These are phyloP conservation scores for Cephalotes varians DNA, from an alignment of 2,888 invertebrate species.

Conservation along the genomic window DNA sequence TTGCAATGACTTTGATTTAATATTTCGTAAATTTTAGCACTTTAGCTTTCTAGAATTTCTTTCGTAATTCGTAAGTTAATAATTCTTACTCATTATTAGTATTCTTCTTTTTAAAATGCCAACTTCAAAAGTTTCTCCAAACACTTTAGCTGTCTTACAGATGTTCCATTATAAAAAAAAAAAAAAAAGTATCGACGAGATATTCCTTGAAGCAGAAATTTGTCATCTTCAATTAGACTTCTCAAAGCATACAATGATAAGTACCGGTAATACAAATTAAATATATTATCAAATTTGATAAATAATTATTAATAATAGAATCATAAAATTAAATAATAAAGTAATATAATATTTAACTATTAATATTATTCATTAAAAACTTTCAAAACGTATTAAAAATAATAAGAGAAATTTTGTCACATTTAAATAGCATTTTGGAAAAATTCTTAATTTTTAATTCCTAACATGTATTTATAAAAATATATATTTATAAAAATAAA, in stretches of 20 bases:
- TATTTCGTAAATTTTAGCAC: not conserved
- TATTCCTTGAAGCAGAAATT: constrained; percentile 8
- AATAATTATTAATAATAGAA: not conserved
- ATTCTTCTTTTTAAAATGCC: not conserved
- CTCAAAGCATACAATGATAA: not conserved
- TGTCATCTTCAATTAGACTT: not conserved
- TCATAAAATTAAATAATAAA: not conserved
- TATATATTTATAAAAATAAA: not conserved
- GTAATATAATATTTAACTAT: not conserved
- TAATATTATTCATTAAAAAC: not conserved
- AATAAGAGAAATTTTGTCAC: too few relatives aligned
- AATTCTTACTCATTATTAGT: not conserved
- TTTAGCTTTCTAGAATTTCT: not conserved
- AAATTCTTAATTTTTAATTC: not conserved
- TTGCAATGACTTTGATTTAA: not conserved
- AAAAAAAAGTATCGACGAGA: not conserved
- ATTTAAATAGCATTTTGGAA: too few relatives aligned
- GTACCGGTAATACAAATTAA: not conserved
- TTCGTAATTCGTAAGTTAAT: not conserved
- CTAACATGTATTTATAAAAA: not conserved
- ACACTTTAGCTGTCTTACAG: not conserved
- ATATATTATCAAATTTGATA: not conserved
- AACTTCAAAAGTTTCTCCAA: constrained; percentile 17
- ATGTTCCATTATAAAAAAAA: not conserved
- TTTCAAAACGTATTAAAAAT: not conserved